phyloP scores from a whole-genome alignment of 2,113 vertebrate species.

The Paralichthys olivaceus region DNA sequence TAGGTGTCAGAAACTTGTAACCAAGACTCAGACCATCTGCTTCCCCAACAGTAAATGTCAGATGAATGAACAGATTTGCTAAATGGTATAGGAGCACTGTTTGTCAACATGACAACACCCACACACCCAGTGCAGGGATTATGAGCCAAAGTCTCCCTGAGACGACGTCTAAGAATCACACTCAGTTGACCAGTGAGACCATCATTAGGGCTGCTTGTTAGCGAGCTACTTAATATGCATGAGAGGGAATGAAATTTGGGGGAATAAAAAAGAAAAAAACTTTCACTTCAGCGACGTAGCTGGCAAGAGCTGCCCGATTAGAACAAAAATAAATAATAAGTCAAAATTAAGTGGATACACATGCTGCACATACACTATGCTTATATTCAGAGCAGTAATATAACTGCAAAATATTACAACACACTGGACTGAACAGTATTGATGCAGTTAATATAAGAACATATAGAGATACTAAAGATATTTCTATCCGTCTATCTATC shows the following conservation, averaged over 20 bases:
- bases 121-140: conserved; percentile 35
- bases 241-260: neutral
- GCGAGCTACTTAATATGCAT: neutral
- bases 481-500: too few species aligned
- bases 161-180: conserved; percentile 3
- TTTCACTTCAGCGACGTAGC: neutral
- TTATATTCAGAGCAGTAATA: neutral
- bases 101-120: conserved; percentile 69
- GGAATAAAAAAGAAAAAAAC: neutral
- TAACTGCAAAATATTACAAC: neutral
- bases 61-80: conserved; percentile 65
- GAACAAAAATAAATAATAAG: neutral
- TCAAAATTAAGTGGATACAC: neutral
- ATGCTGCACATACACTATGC: neutral
- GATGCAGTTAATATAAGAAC: too few species aligned
- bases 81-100: conserved; percentile 55
- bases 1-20: conserved; percentile 74
- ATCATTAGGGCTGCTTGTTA: conserved; percentile 4
- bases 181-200: conserved; percentile 26
- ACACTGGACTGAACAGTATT: neutral
- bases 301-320: neutral
- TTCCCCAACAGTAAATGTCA: conserved; percentile 72
- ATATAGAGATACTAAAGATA: too few species aligned
- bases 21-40: conserved; percentile 74
- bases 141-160: conserved; percentile 12